Evolutionary conservation across 2,797 vertebrate genomes (phyloP), one percentile per base, ranked within the genome.

Genomic region (Loris lydekkerianus): DNA sequence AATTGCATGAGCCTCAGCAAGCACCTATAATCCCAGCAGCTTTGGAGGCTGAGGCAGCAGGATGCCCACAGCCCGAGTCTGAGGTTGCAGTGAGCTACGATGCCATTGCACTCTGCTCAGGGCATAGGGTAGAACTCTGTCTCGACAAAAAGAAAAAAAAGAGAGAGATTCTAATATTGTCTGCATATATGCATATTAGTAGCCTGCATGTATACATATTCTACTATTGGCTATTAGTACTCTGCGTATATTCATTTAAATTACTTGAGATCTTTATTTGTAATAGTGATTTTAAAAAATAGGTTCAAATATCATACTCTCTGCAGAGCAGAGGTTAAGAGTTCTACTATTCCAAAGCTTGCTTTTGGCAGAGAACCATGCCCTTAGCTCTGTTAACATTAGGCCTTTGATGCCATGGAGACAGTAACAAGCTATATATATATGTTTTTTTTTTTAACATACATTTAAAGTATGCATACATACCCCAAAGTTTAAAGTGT

Each of bases 211-310:
- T 14, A 72, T 70, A 29, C 67, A 61, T 83, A 70, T n/a, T 86
- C 61, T 58, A 61, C 63, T 93, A 77, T 56, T 94, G 84, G 80
- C 67, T 89, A 80, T 73, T 63, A 63, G 80, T 82, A 43, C 25
- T 10, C 37, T 43, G 25, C 27, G 43, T 76, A 84, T 83, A 70
- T 37, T 17, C 87, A 4, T 92, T 76, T 70, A 94, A 83, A 60
- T 96, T 61, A 77, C 53, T 94, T 25, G 56, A 75, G n/a, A 91
- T 88, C 40, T 88, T 93, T n/a, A 63, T 78, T 94, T 92, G 49
- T 95, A 43, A 93, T 80, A 81, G 21, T 69, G 61, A 91, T 87
- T 92, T 91, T 78, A 49, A 81, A 82, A 96, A 95, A 87, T 34
- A 89, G 43, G 10, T 49, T 93, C 58, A 94, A 65, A 34, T 85